Evolutionary conservation across 2,113 vertebrate species (phyloP).

Genomic region (Electrona antarctica): DNA sequence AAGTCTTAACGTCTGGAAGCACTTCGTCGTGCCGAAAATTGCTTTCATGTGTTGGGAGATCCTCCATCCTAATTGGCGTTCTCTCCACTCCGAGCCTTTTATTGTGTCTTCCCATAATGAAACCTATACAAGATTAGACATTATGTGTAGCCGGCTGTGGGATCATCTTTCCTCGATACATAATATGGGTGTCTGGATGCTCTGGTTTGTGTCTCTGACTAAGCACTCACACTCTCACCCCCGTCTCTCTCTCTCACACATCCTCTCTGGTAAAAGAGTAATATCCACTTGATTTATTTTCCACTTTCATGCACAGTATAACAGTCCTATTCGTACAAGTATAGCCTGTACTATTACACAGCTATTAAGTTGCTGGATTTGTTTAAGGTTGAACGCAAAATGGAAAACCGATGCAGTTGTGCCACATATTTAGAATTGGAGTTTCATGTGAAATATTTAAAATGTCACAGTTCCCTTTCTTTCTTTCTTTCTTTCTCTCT

Average conservation of each 20-base stretch:
- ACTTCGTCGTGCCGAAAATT: no score
- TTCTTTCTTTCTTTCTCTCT: constrained; percentile 4
- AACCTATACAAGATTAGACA: background rate
- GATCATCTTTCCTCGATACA: background rate
- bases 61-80: no score
- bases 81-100: no score
- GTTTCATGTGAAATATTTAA: constrained; percentile 21
- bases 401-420: constrained; percentile 26
- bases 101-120: no score
- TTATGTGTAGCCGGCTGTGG: background rate
- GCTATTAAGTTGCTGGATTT: constrained; percentile 29
- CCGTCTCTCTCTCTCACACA: background rate
- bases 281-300: background rate
- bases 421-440: constrained; percentile 28
- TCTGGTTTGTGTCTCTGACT: no score
- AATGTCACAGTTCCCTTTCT: constrained; percentile 1
- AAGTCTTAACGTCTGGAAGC: no score
- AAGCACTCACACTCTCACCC: background rate
- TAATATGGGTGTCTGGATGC: background rate
- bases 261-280: background rate
- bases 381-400: constrained; percentile 42
- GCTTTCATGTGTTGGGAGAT: no score
- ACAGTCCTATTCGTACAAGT: constrained; percentile 4
- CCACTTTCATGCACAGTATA: constrained; percentile 38
- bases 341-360: constrained; percentile 20